phyloP scores from a whole-genome alignment of 2,888 invertebrate genomes.

The Lasioglossum lativentre region DNA sequence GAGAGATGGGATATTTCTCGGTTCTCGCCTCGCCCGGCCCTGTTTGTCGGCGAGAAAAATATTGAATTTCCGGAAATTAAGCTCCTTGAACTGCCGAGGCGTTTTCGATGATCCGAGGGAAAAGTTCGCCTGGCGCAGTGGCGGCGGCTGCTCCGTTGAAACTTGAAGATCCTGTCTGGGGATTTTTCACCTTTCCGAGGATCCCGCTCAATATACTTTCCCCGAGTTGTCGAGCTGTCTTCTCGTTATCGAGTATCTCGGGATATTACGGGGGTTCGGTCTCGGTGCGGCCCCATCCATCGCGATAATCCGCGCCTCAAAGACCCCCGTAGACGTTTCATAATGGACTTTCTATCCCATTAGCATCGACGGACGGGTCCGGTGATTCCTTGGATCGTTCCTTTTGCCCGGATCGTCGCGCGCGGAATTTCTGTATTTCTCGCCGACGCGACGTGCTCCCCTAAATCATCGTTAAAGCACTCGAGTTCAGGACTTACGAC shows the following conservation, averaged over 20 bases:
- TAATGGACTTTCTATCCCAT: constrained; percentile 52
- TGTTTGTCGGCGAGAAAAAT: constrained; percentile 23
- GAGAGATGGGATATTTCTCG: background rate
- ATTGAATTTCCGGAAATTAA: constrained; percentile 37
- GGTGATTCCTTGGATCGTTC: background rate
- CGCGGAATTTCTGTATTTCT: constrained; percentile 41
- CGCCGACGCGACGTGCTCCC: background rate
- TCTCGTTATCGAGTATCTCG: constrained; percentile 6
- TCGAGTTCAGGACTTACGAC: constrained; percentile 48
- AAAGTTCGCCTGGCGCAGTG: background rate
- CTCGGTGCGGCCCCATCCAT: background rate
- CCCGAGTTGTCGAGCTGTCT: background rate
- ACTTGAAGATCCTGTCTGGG: constrained; percentile 2
- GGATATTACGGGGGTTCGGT: background rate
- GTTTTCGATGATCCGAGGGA: constrained; percentile 14
- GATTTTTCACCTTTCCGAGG: background rate
- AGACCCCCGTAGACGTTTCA: constrained; percentile 1
- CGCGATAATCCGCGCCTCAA: constrained; percentile 19
- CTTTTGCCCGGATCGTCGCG: background rate
- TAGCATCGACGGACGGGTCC: constrained; percentile 22
- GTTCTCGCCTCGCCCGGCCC: background rate
- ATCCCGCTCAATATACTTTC: constrained; percentile 17
- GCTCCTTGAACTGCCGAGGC: constrained; percentile 14
- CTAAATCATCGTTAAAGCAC: constrained; percentile 65
- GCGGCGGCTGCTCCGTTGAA: background rate